Percentiles rank a stretch among this genome's conserved stretches.
Evolutionary conservation across 2,888 invertebrate genomes (phyloP).

Genomic region (Chrysina gloriosa): DNA sequence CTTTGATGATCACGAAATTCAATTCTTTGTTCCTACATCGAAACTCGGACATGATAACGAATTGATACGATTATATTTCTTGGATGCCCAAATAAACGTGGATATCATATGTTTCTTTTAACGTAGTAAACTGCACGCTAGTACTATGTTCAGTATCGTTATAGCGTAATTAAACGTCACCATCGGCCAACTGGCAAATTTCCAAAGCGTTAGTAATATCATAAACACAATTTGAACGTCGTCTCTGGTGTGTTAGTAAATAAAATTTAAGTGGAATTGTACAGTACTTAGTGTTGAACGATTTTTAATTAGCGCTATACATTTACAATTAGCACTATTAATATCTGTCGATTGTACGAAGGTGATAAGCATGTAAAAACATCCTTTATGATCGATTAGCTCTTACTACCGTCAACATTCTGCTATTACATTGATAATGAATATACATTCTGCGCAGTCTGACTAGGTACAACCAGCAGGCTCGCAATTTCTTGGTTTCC

Average conservation of each 20-base stretch:
- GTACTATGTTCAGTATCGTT: too few species aligned
- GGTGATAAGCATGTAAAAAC: too few species aligned
- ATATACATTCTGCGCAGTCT: too few species aligned
- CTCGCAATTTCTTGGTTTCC: too few species aligned
- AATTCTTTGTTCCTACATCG: too few species aligned
- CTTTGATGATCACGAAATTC: neutral
- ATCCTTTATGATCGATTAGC: too few species aligned
- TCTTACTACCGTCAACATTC: too few species aligned
- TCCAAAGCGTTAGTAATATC: conserved; percentile 4
- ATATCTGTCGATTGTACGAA: neutral
- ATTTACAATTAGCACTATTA: neutral
- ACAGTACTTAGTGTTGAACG: neutral
- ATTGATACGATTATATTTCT: neutral
- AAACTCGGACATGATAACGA: too few species aligned
- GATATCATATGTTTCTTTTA: neutral
- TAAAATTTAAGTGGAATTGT: too few species aligned
- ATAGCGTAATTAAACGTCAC: conserved; percentile 1
- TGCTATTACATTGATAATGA: too few species aligned
- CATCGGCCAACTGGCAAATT: conserved; percentile 1
- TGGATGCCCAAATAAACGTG: neutral
- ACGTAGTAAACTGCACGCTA: neutral
- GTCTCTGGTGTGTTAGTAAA: neutral
- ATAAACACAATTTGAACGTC: neutral
- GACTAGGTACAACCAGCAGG: too few species aligned
- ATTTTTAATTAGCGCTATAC: neutral